A percentile compares a stretch with the other conserved stretches of the same genome.
These are phyloP conservation scores for Psettodes erumei DNA, from an alignment of 2,113 vertebrate genomes.

Conservation along the genomic window DNA sequence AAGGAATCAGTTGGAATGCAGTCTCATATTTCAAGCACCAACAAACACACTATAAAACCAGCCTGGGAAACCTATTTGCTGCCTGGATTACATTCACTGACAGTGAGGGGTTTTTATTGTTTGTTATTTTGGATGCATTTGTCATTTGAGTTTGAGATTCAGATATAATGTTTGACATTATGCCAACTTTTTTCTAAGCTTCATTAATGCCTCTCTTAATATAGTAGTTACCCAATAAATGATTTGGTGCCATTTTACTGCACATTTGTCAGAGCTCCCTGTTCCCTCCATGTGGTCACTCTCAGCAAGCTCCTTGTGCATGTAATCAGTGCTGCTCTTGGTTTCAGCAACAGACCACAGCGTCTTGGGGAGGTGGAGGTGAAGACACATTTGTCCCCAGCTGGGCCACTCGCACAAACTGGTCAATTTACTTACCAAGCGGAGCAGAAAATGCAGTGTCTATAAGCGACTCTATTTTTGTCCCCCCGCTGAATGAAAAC, in stretches of 20 bases:
- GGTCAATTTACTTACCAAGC: conserved; percentile 63
- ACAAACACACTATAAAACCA: conserved; percentile 9
- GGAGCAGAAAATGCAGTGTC: conserved; percentile 62
- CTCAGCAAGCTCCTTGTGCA: conserved; percentile 7
- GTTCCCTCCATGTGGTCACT: not conserved
- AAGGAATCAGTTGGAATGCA: conserved; percentile 19
- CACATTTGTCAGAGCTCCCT: not conserved
- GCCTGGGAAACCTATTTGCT: not conserved
- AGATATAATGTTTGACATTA: no score
- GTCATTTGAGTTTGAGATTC: no score
- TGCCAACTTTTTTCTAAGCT: no score
- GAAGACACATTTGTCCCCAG: conserved; percentile 58
- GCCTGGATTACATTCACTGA: not conserved
- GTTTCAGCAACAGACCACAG: conserved; percentile 4
- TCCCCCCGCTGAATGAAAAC: conserved; percentile 14
- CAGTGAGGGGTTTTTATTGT: no score
- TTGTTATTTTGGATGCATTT: not conserved
- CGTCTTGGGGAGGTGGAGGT: conserved; percentile 45
- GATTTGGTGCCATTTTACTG: not conserved
- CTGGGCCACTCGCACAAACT: conserved; percentile 21
- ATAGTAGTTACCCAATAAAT: not conserved
- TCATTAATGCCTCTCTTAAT: no score
- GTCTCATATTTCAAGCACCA: conserved; percentile 21
- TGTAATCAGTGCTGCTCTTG: conserved; percentile 29
- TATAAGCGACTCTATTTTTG: conserved; percentile 57